Conservation (phyloP, 1,140 invertebrate genomes). For the Aleiodes sp. region DNA sequence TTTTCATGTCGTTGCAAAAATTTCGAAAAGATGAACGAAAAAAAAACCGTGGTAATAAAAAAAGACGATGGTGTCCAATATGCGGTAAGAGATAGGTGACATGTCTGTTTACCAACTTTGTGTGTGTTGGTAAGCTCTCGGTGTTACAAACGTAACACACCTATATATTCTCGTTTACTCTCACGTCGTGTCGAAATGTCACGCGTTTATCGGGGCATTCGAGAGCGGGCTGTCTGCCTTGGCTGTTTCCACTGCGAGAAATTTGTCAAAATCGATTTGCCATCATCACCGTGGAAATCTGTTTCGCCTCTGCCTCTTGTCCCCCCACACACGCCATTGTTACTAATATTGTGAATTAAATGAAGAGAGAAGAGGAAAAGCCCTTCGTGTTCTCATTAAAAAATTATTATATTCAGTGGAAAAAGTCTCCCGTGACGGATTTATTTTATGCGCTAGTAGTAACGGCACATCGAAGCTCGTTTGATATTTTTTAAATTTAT, state of each 20-base stretch:
- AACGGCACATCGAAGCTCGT: background rate
- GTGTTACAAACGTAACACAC: conserved; percentile 7
- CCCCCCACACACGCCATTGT: no score
- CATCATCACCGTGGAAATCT: conserved; percentile 17
- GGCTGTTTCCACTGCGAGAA: conserved; percentile 5
- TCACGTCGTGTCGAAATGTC: conserved; percentile 28
- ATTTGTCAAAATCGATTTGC: conserved; percentile 22
- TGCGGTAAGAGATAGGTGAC: conserved; percentile 6
- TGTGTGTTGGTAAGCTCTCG: background rate
- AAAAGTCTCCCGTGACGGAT: background rate
- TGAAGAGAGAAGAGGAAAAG: background rate
- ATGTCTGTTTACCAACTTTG: conserved; percentile 15
- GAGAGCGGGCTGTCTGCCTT: background rate
- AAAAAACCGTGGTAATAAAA: background rate
- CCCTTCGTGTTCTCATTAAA: conserved; percentile 2
- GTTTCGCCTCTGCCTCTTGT: background rate
- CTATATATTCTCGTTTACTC: conserved; percentile 21
- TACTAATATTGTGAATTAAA: background rate
- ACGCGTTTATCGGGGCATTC: conserved; percentile 13
- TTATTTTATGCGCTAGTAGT: no score
- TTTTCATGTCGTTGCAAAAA: no score
- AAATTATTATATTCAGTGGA: background rate
- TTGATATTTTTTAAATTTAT: background rate
- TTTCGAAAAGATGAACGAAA: background rate
- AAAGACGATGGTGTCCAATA: background rate